Evolutionary conservation across 2,888 invertebrate species (phyloP).

Genomic region (Gryllus longicercus): DNA sequence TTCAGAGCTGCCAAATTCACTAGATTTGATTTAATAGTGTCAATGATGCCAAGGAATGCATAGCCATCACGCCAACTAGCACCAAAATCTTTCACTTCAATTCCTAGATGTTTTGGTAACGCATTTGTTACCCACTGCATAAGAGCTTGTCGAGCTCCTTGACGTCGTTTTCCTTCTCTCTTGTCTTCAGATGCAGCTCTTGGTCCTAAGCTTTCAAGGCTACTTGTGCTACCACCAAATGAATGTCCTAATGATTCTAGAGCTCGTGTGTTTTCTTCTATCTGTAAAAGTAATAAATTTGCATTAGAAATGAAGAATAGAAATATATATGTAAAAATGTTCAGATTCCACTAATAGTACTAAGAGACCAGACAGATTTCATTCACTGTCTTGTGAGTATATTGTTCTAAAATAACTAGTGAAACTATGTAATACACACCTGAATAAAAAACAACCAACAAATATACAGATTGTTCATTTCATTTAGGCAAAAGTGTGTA

Average conservation of each 20-base stretch:
- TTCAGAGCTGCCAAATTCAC: slow-evolving; percentile 82
- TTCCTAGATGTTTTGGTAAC: slow-evolving; percentile 77
- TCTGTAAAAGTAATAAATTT: slow-evolving; percentile 55
- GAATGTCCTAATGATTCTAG: slow-evolving; percentile 80
- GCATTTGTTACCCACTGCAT: slow-evolving; percentile 93
- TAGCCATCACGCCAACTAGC: slow-evolving; percentile 94
- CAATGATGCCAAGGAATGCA: slow-evolving; percentile 92
- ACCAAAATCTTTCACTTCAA: slow-evolving; percentile 90
- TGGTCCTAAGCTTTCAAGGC: slow-evolving; percentile 70
- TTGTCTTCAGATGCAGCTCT: slow-evolving; percentile 53
- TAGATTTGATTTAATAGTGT: slow-evolving; percentile 88
- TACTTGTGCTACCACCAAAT: slow-evolving; percentile 75
- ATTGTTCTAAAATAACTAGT: too few relatives aligned
- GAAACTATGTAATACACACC: too few relatives aligned
- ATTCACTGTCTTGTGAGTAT: too few relatives aligned
- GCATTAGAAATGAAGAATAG: too few relatives aligned
- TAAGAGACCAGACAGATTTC: too few relatives aligned
- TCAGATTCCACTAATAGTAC: too few relatives aligned
- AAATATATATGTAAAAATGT: too few relatives aligned
- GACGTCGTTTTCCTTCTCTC: slow-evolving; percentile 44
- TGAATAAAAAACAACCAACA: slow-evolving; percentile 12
- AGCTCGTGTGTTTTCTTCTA: slow-evolving; percentile 90
- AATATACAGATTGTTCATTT: not conserved
- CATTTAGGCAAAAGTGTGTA: not conserved
- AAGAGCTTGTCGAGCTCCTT: slow-evolving; percentile 86